A percentile compares a stretch with the other conserved stretches of the same genome.
phyloP scores from a whole-genome alignment of 2,113 vertebrate species.

The Candoia aspera region DNA sequence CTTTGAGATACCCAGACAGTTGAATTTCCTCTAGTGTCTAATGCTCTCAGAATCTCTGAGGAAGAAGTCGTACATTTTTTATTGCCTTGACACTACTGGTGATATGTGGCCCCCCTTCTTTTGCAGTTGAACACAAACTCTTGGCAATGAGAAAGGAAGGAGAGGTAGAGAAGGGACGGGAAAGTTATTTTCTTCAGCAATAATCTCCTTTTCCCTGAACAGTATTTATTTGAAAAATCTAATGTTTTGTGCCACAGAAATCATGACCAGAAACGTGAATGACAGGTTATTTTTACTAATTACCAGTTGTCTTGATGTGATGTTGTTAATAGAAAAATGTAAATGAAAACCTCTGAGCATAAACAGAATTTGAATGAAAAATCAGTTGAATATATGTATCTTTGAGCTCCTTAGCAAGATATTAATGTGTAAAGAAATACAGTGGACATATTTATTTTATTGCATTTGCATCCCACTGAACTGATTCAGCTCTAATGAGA shows the following conservation, averaged over 20 bases:
- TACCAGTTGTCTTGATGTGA: background rate
- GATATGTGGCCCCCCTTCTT: background rate
- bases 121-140: background rate
- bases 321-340: background rate
- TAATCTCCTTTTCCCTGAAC: background rate
- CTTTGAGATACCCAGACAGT: constrained; percentile 75
- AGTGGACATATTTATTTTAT: background rate
- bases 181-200: background rate
- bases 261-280: background rate
- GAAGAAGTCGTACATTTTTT: constrained; percentile 27
- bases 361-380: background rate
- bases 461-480: background rate
- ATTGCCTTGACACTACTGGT: constrained; percentile 39
- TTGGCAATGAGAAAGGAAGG: background rate
- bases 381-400: background rate
- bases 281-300: constrained; percentile 11
- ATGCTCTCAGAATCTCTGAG: constrained; percentile 56
- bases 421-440: background rate
- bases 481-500: background rate
- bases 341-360: background rate
- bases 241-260: background rate
- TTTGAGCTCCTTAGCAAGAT: background rate
- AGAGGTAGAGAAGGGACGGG: background rate
- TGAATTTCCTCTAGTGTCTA: constrained; percentile 44
- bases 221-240: constrained; percentile 5